Percentiles rank a stretch among this genome's conserved stretches.
Conservation (phyloP, 2,797 vertebrate genomes). For the Myoxocephalus aenaeus region DNA sequence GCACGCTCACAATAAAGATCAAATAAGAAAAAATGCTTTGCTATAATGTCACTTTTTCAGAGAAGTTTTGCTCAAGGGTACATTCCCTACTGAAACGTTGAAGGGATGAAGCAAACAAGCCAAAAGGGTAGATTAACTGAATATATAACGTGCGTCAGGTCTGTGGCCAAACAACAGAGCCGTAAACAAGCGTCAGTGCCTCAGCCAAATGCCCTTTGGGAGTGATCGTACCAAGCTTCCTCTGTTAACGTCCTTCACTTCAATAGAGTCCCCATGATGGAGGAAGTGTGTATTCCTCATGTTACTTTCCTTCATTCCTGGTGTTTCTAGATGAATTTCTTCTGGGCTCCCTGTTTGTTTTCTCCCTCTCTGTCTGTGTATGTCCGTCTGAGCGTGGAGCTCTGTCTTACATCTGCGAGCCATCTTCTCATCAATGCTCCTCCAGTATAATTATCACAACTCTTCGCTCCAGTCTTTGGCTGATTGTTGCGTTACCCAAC, state of each 20-base stretch:
- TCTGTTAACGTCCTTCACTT: constrained; percentile 44
- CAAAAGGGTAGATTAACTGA: constrained; percentile 50
- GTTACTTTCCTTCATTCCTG: neutral
- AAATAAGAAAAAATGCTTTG: constrained; percentile 20
- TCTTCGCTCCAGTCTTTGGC: too few relatives aligned
- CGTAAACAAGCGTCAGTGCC: constrained; percentile 32
- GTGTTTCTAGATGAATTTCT: neutral
- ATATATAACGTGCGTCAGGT: constrained; percentile 31
- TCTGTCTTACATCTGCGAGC: neutral
- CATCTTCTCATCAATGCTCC: neutral
- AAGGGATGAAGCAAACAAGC: constrained; percentile 35
- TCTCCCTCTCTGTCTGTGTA: too few relatives aligned
- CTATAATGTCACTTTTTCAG: constrained; percentile 35
- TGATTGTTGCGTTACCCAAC: neutral
- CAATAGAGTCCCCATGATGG: constrained; percentile 4
- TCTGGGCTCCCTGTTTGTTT: neutral
- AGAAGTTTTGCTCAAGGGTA: constrained; percentile 48
- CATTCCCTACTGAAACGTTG: constrained; percentile 33
- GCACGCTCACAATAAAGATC: constrained; percentile 44
- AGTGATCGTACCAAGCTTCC: constrained; percentile 16
- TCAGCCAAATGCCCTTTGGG: constrained; percentile 31
- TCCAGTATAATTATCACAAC: too few relatives aligned
- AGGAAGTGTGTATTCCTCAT: neutral
- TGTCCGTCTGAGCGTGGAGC: neutral
- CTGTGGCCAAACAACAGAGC: constrained; percentile 40